Conservation (phyloP, 2,797 vertebrate genomes). For the Scarus forsteni region DNA sequence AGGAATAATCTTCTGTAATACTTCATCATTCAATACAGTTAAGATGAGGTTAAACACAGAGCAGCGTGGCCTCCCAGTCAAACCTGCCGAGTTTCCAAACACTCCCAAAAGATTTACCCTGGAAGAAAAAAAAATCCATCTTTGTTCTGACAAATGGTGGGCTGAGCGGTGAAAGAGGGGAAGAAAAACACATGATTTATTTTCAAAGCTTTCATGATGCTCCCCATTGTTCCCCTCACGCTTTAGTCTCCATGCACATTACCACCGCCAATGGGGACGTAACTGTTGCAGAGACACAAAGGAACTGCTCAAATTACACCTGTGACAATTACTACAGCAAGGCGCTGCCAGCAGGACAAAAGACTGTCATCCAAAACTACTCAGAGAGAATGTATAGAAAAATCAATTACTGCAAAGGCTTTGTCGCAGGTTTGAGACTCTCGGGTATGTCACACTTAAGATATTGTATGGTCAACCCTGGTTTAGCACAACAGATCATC, state of each 20-base stretch:
- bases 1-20: conserved; percentile 62
- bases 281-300: conserved; percentile 80
- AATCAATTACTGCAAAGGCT: conserved; percentile 66
- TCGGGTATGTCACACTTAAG: conserved; percentile 60
- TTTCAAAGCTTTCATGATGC: conserved; percentile 70
- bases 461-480: conserved; percentile 55
- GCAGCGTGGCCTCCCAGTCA: conserved; percentile 38
- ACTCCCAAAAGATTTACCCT: conserved; percentile 60
- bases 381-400: conserved; percentile 65
- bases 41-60: conserved; percentile 69
- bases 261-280: conserved; percentile 58
- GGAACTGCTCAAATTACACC: conserved; percentile 81
- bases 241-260: conserved; percentile 61
- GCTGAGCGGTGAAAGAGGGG: conserved; percentile 37
- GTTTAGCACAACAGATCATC: conserved; percentile 49
- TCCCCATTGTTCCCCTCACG: conserved; percentile 58
- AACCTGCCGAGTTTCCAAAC: conserved; percentile 62
- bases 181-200: conserved; percentile 57
- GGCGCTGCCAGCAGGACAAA: conserved; percentile 72
- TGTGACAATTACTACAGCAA: conserved; percentile 74
- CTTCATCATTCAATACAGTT: conserved; percentile 50
- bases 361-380: conserved; percentile 75
- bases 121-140: conserved; percentile 52
- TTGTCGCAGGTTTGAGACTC: conserved; percentile 66
- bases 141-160: conserved; percentile 54